Evolutionary conservation across 2,797 vertebrate species (phyloP).

Genomic region (Argya squamiceps): DNA sequence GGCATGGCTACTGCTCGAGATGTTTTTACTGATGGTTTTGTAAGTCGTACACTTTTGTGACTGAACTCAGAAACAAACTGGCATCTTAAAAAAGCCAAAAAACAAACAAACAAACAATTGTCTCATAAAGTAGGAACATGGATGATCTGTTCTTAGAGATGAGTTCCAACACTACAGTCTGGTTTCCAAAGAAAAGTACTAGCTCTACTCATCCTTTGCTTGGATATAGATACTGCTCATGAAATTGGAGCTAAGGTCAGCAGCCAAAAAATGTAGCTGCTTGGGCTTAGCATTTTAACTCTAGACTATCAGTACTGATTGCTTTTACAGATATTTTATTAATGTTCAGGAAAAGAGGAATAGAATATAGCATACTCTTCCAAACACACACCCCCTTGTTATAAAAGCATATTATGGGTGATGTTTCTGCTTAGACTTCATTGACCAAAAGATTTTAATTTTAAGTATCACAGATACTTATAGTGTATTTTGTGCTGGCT

Average conservation of each 20-base stretch:
- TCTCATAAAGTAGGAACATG: not conserved
- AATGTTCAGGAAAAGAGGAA: not conserved
- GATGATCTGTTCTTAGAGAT: not conserved
- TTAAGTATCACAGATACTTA: not conserved
- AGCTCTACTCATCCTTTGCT: not conserved
- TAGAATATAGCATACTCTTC: not conserved
- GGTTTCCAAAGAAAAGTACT: not conserved
- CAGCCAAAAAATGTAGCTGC: not conserved
- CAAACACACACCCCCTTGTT: not conserved
- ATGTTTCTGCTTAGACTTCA: not conserved
- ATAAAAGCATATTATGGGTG: not conserved
- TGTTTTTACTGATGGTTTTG: not conserved
- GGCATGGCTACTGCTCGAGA: not conserved
- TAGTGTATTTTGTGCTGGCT: not conserved
- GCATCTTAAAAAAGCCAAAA: not conserved
- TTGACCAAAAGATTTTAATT: not conserved
- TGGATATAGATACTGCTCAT: not conserved
- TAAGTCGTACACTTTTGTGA: not conserved
- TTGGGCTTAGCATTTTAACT: not conserved
- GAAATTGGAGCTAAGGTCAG: not conserved
- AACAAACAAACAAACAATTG: not conserved
- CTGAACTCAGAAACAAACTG: not conserved
- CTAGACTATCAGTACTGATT: not conserved
- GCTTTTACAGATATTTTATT: not conserved
- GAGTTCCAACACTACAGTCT: not conserved